These are phyloP conservation scores for Cherax quadricarinatus DNA, from an alignment of 1,140 invertebrate species.

Conservation along the genomic window DNA sequence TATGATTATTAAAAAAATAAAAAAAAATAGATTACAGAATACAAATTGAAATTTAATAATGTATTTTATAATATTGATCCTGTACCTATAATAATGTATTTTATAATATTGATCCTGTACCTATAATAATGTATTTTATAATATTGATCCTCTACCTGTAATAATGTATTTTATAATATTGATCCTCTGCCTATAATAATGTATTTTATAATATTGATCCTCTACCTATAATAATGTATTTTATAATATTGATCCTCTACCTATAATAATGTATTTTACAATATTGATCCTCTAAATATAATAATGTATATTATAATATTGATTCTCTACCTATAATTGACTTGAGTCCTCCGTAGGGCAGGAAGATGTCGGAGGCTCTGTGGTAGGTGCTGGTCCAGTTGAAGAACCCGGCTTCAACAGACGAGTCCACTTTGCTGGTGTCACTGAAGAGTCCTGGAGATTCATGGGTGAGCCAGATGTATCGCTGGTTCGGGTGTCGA, in stretches of 20 bases:
- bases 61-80: not conserved
- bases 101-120: no score
- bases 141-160: not conserved
- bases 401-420: conserved; percentile 71
- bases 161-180: not conserved
- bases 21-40: no score
- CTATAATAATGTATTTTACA: not conserved
- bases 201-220: not conserved
- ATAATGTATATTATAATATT: not conserved
- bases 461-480: conserved; percentile 50
- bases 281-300: no score
- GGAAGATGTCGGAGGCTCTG: conserved; percentile 74
- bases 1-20: no score
- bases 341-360: conserved; percentile 37
- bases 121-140: not conserved
- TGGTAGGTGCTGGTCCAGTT: conserved; percentile 78
- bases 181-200: not conserved
- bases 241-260: no score
- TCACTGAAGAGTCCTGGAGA: not conserved
- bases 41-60: not conserved
- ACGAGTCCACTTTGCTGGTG: not conserved
- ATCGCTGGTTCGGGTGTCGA: conserved; percentile 33
- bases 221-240: not conserved
- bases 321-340: not conserved
- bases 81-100: not conserved